Base-by-base conservation (phyloP, 2,797 vertebrate genomes). In the Siniperca undulata region DNA sequence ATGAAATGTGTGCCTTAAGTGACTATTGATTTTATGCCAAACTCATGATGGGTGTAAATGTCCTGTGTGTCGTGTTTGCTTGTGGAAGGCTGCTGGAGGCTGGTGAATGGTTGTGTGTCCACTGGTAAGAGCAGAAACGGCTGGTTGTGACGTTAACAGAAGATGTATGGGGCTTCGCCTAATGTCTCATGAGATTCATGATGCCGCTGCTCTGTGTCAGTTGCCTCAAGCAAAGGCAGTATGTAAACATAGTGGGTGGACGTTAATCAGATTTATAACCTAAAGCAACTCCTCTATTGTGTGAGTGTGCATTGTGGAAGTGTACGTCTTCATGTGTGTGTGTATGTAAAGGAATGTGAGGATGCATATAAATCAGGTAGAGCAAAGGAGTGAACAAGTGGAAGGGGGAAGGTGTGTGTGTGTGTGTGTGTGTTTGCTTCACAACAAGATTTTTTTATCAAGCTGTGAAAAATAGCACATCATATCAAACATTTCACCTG, bases 1-100 rank as follows among this genome's bases (percentile, higher is more conserved):
- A 95, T 95, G 93, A 94, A 95, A 94, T 93, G 93, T 92, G 87
- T 80, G 77, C 84, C 85, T 90, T 93, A 90, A 95, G 92, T 92
- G 89, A 81, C 80, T 92, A 95, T 95, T 94, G 94, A 95, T 95
- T 95, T 93, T 89, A 80, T 90, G 94, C 67, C 93, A 89, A 79
- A 86, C 73, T 87, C 84, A 77, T 93, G 90, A 93, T 91, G 85
- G 77, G 88, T 89, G 86, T 88, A 82, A 88, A 91, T 83, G 85
- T 85, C 74, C 74, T 52, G 70, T 82, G 84, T 74, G 77, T 77
- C 61, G 72, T 65, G 79, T 46, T 69, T 75, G 83, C 67, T 77
- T 1, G 34, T 48, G 46, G 53, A 55, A 19, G 84, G 19, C 64
- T 46, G 62, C 30, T 7, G 24, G 67, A 52, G 30, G 58, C 36